Evolutionary conservation across 2,888 invertebrate species (phyloP), one percentile per base, ranked within the genome.

Genomic region (Bugula neritina): DNA sequence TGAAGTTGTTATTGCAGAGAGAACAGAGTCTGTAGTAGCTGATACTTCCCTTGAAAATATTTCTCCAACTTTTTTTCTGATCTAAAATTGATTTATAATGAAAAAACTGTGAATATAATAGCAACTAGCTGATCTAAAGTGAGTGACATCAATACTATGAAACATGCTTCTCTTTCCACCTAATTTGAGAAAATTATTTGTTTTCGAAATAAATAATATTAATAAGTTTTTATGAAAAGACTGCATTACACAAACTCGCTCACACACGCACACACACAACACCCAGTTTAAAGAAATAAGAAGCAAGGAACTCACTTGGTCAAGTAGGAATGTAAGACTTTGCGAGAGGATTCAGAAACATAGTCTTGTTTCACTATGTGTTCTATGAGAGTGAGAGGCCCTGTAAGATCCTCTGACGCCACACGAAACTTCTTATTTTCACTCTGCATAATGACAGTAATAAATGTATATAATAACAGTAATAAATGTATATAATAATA

Each of bases 351-450:
- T 58, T 82, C 79, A 17, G 88, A 86, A 75, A 89, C 86, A 78
- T 87, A 88, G 72, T 86, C 83, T 78, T 86, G 86, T 74, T 83
- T 84, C 13, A 86, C 81, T n/a, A 87, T 81, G 75, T 85, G 85
- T 78, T 88, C 86, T 1, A 91, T 80, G 0, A 88, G 86, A 10
- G 85, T 79, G 76, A 89, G 87, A 75, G 90, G 90, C 0, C 88
- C 87, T 0, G 88, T 87, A 1, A 90, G 70, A 23, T 70, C 82
- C 72, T 89, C 87, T 88, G 89, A 90, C 0, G 88, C 86, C 5
- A 89, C 86, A 77, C 87, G 87, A 75, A 86, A 87, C 23, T 84
- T 84, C 79, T 90, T 91, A 79, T 90, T 89, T 83, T 92, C 91
- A 13, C 89, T 79, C 80, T 81, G 74, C 21, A 75, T 27, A 21